Evolutionary conservation across 2,888 invertebrate species (phyloP).

Genomic region (Theretra japonica): DNA sequence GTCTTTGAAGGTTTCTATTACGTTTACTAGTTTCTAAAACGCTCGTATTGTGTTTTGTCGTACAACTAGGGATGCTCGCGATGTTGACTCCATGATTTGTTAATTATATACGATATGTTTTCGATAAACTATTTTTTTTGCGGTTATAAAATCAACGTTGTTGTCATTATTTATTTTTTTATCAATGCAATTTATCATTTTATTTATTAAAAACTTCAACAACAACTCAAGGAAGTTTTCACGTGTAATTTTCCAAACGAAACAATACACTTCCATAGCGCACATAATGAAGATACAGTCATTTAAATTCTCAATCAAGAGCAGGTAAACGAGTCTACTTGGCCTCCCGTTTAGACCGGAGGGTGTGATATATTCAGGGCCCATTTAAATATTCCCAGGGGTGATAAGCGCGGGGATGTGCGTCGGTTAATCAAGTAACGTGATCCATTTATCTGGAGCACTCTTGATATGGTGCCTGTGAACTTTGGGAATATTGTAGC

Average conservation of each 20-base stretch:
- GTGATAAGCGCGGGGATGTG: slow-evolving; percentile 82
- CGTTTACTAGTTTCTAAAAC: too few species aligned
- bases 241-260: slow-evolving; percentile 48
- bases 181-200: too few species aligned
- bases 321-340: slow-evolving; percentile 73
- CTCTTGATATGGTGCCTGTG: slow-evolving; percentile 80
- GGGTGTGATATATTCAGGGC: slow-evolving; percentile 81
- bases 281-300: slow-evolving; percentile 73
- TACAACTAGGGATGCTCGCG: too few species aligned
- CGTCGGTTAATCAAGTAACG: slow-evolving; percentile 84
- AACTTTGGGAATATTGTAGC: slow-evolving; percentile 78
- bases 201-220: too few species aligned
- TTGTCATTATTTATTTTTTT: too few species aligned
- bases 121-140: too few species aligned
- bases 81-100: too few species aligned
- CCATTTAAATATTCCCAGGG: slow-evolving; percentile 84
- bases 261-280: slow-evolving; percentile 37
- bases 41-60: too few species aligned
- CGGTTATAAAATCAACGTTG: too few species aligned
- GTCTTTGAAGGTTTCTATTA: background rate
- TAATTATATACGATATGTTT: too few species aligned
- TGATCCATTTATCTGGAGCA: slow-evolving; percentile 83
- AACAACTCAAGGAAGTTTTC: background rate
- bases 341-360: slow-evolving; percentile 68
- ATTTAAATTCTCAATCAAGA: slow-evolving; percentile 72